These are phyloP conservation scores for Meloidogyne exigua DNA, from an alignment of 1,140 invertebrate species.

Conservation along the genomic window DNA sequence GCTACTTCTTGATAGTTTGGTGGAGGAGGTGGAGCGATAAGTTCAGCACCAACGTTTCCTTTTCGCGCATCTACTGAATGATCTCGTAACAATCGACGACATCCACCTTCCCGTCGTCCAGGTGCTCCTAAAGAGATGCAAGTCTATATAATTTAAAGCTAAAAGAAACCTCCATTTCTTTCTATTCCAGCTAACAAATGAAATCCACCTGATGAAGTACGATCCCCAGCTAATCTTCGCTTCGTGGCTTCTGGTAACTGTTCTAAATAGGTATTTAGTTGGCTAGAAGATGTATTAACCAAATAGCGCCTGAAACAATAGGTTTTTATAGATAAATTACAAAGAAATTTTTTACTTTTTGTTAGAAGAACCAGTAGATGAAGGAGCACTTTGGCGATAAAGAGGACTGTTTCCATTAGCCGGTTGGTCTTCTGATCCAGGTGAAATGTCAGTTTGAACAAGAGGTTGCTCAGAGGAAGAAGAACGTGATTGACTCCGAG, in stretches of 20 bases:
- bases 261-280: conserved; percentile 1
- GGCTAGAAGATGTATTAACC: not conserved
- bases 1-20: conserved; percentile 14
- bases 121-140: not conserved
- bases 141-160: not conserved
- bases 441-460: conserved; percentile 1
- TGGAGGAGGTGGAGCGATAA: not conserved
- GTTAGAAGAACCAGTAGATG: conserved; percentile 10
- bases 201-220: not conserved
- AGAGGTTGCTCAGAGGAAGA: conserved; percentile 22
- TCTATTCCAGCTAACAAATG: conserved; percentile 1
- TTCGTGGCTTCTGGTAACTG: conserved; percentile 11
- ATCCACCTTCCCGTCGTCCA: conserved; percentile 16
- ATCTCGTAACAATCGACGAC: conserved; percentile 18
- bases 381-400: conserved; percentile 13
- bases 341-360: conserved; percentile 17
- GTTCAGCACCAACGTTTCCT: not conserved
- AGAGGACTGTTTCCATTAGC: not conserved
- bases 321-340: not conserved
- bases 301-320: conserved; percentile 11
- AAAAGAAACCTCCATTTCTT: not conserved
- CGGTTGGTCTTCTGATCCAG: conserved; percentile 11
- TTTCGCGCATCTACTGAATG: conserved; percentile 13
- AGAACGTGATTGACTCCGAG: conserved; percentile 8
- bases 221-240: conserved; percentile 6